Conservation (phyloP, 2,888 invertebrate genomes). For the Crioceris asparagi region DNA sequence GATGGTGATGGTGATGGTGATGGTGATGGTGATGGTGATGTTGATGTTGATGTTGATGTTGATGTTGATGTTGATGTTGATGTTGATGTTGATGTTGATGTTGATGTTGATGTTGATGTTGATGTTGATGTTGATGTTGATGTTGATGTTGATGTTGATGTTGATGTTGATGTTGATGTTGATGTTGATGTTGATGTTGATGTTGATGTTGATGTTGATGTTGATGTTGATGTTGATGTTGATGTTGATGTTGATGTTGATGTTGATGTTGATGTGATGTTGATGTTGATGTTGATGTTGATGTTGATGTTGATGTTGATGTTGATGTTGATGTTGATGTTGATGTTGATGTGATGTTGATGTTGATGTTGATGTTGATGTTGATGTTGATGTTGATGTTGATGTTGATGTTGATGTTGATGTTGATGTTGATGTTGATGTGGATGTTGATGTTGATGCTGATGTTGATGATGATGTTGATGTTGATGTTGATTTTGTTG, state of each 20-base stretch:
- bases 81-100: slow-evolving; percentile 1
- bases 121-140: slow-evolving; percentile 1
- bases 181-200: slow-evolving; percentile 1
- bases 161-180: slow-evolving; percentile 1
- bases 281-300: too few relatives aligned
- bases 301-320: slow-evolving; percentile 1
- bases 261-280: too few relatives aligned
- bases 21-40: slow-evolving; percentile 7
- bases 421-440: too few relatives aligned
- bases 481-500: too few relatives aligned
- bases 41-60: slow-evolving; percentile 7
- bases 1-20: slow-evolving; percentile 6
- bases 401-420: slow-evolving; percentile 1
- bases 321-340: too few relatives aligned
- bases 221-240: slow-evolving; percentile 1
- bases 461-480: too few relatives aligned
- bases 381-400: slow-evolving; percentile 1
- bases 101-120: slow-evolving; percentile 1
- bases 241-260: slow-evolving; percentile 1
- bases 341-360: too few relatives aligned
- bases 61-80: slow-evolving; percentile 1
- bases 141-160: slow-evolving; percentile 1
- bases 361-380: slow-evolving; percentile 1
- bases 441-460: too few relatives aligned
- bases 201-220: slow-evolving; percentile 1